phyloP scores from a whole-genome alignment of 2,888 invertebrate genomes.

The Aplocera efformata region DNA sequence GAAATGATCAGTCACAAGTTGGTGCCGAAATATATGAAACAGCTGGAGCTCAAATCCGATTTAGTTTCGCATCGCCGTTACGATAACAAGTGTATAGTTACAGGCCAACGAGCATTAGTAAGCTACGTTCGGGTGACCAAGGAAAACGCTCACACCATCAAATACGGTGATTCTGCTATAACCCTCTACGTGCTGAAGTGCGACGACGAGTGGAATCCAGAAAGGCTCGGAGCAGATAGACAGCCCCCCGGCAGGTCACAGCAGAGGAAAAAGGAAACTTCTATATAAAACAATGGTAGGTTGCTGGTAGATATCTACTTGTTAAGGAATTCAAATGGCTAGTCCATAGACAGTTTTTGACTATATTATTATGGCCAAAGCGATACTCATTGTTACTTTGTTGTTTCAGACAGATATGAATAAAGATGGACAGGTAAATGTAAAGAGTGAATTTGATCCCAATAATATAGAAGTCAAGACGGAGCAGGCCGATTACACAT shows the following conservation, averaged over 20 bases:
- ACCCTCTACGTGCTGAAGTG: slow-evolving; percentile 18
- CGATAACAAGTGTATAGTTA: slow-evolving; percentile 19
- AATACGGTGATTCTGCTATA: slow-evolving; percentile 12
- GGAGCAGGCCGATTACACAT: no score
- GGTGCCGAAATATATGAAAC: slow-evolving; percentile 25
- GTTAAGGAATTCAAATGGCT: no score
- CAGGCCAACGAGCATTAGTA: slow-evolving; percentile 16
- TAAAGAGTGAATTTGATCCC: no score
- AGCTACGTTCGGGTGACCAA: slow-evolving; percentile 15
- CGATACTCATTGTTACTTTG: background rate
- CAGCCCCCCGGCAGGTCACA: slow-evolving; percentile 9
- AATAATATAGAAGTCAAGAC: background rate
- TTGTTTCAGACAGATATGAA: slow-evolving; percentile 12
- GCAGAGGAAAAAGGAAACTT: slow-evolving; percentile 21
- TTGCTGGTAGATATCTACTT: no score
- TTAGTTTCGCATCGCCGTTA: slow-evolving; percentile 17
- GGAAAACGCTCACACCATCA: slow-evolving; percentile 16
- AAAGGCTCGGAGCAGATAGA: slow-evolving; percentile 6
- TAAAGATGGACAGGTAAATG: background rate
- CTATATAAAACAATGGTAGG: slow-evolving; percentile 15
- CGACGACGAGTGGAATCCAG: slow-evolving; percentile 13
- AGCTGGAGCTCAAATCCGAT: slow-evolving; percentile 21
- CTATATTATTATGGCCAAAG: no score
- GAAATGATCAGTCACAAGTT: slow-evolving; percentile 24
- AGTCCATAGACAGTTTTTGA: no score